phyloP scores from a whole-genome alignment of 2,113 vertebrate species.

The Protobothrops mucrosquamatus region DNA sequence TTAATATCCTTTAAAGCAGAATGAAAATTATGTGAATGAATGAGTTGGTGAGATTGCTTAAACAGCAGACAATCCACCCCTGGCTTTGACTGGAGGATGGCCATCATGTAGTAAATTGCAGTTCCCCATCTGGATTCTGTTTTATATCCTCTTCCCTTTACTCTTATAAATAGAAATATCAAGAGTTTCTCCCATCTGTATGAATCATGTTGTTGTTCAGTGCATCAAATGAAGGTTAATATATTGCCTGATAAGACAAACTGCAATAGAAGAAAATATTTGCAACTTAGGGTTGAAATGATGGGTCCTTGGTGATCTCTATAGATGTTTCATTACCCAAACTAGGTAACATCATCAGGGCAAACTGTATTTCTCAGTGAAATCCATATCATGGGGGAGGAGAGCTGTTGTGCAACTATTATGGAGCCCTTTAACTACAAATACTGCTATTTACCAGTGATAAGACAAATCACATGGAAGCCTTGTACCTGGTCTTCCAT shows the following conservation, averaged over 20 bases:
- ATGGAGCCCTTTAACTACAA: neutral
- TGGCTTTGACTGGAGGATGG: neutral
- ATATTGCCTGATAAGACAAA: neutral
- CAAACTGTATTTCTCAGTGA: neutral
- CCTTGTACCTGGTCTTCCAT: neutral
- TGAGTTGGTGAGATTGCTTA: neutral
- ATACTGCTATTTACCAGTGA: neutral
- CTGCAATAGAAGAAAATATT: neutral
- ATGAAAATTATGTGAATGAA: neutral
- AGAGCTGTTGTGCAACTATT: neutral
- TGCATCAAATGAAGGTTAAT: neutral
- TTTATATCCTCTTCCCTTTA: neutral
- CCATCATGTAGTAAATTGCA: neutral
- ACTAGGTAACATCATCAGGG: neutral
- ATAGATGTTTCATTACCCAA: neutral
- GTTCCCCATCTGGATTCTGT: too few relatives aligned
- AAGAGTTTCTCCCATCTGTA: neutral
- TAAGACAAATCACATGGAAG: neutral
- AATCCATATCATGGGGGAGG: neutral
- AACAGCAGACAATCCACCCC: neutral
- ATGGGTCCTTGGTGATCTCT: neutral
- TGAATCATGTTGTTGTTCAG: neutral
- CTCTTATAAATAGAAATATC: neutral
- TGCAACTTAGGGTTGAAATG: neutral
- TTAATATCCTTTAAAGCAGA: neutral